phyloP scores from a whole-genome alignment of 2,888 invertebrate genomes.

The Malachius bipustulatus region DNA sequence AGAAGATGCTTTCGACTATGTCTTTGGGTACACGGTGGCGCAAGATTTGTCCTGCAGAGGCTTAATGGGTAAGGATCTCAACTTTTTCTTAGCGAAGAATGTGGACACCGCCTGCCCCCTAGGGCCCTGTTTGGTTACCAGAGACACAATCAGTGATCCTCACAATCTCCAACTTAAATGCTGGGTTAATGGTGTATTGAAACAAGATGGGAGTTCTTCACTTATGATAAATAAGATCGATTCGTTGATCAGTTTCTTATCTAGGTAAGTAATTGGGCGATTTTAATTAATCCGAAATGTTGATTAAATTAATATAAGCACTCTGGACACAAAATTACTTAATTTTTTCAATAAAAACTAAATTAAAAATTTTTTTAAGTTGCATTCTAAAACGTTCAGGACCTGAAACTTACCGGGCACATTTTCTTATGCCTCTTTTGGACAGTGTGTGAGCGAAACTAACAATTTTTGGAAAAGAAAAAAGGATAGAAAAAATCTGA shows the following conservation, averaged over 20 bases:
- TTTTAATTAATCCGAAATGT: too few relatives aligned
- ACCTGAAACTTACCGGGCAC: too few relatives aligned
- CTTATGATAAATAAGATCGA: slow-evolving; percentile 68
- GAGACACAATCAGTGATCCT: slow-evolving; percentile 58
- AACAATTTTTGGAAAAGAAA: too few relatives aligned
- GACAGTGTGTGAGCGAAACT: too few relatives aligned
- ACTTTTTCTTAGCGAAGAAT: slow-evolving; percentile 59
- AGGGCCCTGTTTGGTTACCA: slow-evolving; percentile 67
- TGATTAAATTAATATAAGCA: too few relatives aligned
- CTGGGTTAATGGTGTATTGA: slow-evolving; percentile 59
- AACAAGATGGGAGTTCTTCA: slow-evolving; percentile 64
- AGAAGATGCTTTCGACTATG: slow-evolving; percentile 54
- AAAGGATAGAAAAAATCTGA: too few relatives aligned
- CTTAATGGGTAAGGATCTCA: slow-evolving; percentile 72
- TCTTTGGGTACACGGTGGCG: slow-evolving; percentile 72
- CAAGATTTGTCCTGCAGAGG: slow-evolving; percentile 78
- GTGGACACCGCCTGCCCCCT: slow-evolving; percentile 82
- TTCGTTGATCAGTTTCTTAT: slow-evolving; percentile 58
- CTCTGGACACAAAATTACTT: too few relatives aligned
- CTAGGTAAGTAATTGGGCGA: slow-evolving; percentile 54
- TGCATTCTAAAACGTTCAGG: too few relatives aligned
- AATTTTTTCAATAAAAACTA: too few relatives aligned
- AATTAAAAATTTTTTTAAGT: too few relatives aligned
- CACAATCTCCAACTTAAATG: slow-evolving; percentile 57
- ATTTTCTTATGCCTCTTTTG: too few relatives aligned